Base-by-base conservation (phyloP, 1,140 invertebrate genomes). In the Apis dorsata region DNA sequence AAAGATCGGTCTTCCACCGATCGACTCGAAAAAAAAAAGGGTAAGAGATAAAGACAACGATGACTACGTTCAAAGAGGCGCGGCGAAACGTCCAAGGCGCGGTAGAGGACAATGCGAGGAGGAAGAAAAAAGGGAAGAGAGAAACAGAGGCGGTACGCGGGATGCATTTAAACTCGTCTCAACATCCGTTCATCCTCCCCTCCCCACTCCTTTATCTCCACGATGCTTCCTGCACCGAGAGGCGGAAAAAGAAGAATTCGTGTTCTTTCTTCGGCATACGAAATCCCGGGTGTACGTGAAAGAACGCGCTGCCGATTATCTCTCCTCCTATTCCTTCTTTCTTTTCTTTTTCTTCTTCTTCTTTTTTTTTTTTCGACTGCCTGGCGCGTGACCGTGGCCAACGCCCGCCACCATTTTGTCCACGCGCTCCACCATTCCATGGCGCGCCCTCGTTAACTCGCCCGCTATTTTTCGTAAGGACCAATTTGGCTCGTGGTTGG, bases 111-210 rank as follows among this genome's bases (percentile, higher is more conserved):
- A 73, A 63, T 71, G 65, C 73, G 55, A 57, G 69, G 63, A 70
- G 62, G 21, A 63, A 51, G 11, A 77, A 60, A 74, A 63, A 65
- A 65, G 24, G 55, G 71, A 65, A 57, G 74, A 80, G 72, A 80
- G 77, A 68, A 70, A 66, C 55, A 71, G 68, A 72, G 24, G 17
- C 34, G 62, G 55, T 66, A 88, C 87, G 87, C 84, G 59, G 77
- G 86, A 73, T 82, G 87, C 86, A 88, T 88, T 85, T 85, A 73
- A 88, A 88, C 65, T 85, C 63, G 75, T 28, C 83, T 13, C 59
- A 87, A 88, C 87, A 88, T 88, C 87, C 87, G 87, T 77, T 88
- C 80, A 66, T 51, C 77, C 62, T 86, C 72, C 57, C 74, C 60
- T 55, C 73, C 73, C 68, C 73, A 57, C 21, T 13, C 28, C 34